phyloP scores from a whole-genome alignment of 2,888 invertebrate species.

The Brenthis hecate region DNA sequence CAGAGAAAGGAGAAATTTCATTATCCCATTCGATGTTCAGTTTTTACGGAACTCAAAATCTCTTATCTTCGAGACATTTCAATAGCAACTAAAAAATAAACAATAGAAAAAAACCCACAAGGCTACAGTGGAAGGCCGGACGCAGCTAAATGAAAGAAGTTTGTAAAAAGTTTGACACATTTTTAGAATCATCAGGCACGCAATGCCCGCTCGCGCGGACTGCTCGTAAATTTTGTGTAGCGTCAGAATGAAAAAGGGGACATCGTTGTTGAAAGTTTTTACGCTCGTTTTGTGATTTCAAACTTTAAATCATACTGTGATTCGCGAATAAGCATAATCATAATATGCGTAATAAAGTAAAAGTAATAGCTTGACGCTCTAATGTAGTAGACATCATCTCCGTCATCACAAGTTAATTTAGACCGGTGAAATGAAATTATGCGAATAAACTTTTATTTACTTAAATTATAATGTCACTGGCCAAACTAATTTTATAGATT shows the following conservation, averaged over 20 bases:
- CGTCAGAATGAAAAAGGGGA: slow-evolving; percentile 80
- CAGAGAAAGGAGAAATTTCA: slow-evolving; percentile 55
- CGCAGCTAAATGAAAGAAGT: slow-evolving; percentile 79
- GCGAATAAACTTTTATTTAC: too few relatives aligned
- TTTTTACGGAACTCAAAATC: slow-evolving; percentile 67
- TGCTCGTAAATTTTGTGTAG: slow-evolving; percentile 78
- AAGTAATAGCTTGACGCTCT: slow-evolving; percentile 31
- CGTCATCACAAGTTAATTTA: not conserved
- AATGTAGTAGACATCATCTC: not conserved
- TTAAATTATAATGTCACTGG: too few relatives aligned
- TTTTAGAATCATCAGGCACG: slow-evolving; percentile 81
- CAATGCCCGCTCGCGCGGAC: slow-evolving; percentile 70
- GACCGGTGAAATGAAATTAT: not conserved
- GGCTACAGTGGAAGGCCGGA: slow-evolving; percentile 76
- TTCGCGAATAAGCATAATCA: slow-evolving; percentile 59
- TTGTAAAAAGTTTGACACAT: slow-evolving; percentile 82
- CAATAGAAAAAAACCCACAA: slow-evolving; percentile 74
- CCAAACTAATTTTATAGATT: too few relatives aligned
- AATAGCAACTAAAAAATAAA: slow-evolving; percentile 78
- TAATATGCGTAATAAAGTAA: slow-evolving; percentile 43
- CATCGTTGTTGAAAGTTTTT: slow-evolving; percentile 79
- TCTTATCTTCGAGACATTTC: slow-evolving; percentile 70
- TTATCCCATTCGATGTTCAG: slow-evolving; percentile 62
- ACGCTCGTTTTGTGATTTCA: slow-evolving; percentile 66
- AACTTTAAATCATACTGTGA: slow-evolving; percentile 55